Base-by-base conservation (phyloP, 2,888 invertebrate species). In the Mystacides longicornis region DNA sequence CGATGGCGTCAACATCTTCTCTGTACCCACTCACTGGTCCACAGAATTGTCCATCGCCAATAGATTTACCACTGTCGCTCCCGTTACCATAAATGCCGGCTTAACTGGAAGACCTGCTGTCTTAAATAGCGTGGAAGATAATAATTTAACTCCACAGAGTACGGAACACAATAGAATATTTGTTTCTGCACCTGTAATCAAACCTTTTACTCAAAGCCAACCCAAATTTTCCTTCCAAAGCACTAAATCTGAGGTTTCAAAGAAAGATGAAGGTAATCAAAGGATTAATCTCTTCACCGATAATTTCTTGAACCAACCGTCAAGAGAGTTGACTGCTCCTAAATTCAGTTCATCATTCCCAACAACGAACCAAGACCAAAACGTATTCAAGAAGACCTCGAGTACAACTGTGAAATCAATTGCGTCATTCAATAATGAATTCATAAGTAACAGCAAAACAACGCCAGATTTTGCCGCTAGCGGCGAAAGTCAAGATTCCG, bases 21-120 rank as follows among this genome's bases (percentile, higher is more conserved):
- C 76, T 22, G 73, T 80, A 0, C 81, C 81, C 0, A 72, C 74
- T 5, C 75, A 75, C 54, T 81, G 81, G 81, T 79, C 80, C 1
- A 80, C 77, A 0, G 72, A 76, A 51, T 65, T 66, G 52, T 57
- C 60, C 1, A 63, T 64, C 19, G 18, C 19, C 22, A 55, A 60
- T 45, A 49, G 33, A 3, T 52, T 49, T 20, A 62, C 61, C 2
- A 60, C 61, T 5, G 23, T 55, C 3, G 49, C 46, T 18, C 55
- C 61, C 3, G 2, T 51, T 18, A 45, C 49, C 4, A 42, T 20
- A 18, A 53, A 31, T 23, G 23, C 11, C 23, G 55, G 54, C 14
- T 60, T 60, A 23, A 54, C 55, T 53, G 68, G 69, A 1, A 63
- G 63, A 7, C 69, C 71, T 1, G 68, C 69, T 0, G 65, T 69